Percentiles rank a stretch among this genome's conserved stretches.
These are phyloP conservation scores for Batillaria attramentaria DNA, from an alignment of 1,140 invertebrate species.

Conservation along the genomic window DNA sequence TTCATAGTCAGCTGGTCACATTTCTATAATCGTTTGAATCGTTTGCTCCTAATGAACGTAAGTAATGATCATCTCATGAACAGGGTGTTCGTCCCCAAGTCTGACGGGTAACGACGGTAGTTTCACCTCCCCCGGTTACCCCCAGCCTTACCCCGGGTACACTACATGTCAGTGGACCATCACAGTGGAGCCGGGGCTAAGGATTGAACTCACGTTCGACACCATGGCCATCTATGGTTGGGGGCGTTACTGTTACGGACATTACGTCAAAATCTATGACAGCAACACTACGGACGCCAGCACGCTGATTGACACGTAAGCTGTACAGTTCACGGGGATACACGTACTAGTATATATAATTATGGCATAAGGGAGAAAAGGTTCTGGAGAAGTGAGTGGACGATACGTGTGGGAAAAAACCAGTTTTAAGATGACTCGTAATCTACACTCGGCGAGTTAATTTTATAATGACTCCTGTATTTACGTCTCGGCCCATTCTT, in stretches of 20 bases:
- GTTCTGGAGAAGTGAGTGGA: too few relatives aligned
- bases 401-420: background rate
- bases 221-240: background rate
- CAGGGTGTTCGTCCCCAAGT: background rate
- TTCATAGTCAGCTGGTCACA: background rate
- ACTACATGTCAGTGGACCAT: background rate
- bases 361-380: background rate
- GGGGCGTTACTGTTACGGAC: background rate
- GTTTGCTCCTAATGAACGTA: background rate
- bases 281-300: background rate
- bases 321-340: background rate
- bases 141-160: background rate
- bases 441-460: background rate
- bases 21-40: background rate
- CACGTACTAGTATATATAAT: background rate
- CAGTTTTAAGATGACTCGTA: background rate
- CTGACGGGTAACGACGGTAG: background rate
- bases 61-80: background rate
- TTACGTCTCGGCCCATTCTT: too few relatives aligned
- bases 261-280: background rate
- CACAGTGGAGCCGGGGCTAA: background rate
- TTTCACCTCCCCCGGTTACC: background rate
- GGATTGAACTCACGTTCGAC: background rate
- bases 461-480: background rate
- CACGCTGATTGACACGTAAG: background rate